A percentile compares a stretch with the other conserved stretches of the same genome.
Conservation (phyloP, 2,888 invertebrate genomes). For the Rhyacophila evoluta region DNA sequence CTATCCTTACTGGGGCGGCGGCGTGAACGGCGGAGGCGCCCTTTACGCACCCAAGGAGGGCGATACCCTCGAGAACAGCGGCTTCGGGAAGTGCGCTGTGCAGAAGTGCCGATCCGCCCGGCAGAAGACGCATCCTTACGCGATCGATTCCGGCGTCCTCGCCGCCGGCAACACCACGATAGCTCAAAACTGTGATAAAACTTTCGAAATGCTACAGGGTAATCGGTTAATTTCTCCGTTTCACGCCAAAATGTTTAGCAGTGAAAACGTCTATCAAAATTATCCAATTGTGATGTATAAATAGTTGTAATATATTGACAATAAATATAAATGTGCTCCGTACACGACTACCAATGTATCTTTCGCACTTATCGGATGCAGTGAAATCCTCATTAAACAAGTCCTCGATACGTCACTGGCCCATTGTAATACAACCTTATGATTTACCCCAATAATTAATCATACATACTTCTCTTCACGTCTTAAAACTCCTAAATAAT, state of each 20-base stretch:
- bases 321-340: constrained; percentile 29
- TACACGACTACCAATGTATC: constrained; percentile 23
- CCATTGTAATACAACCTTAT: not conserved
- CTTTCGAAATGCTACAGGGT: constrained; percentile 54
- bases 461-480: not conserved
- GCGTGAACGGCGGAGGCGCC: constrained; percentile 32
- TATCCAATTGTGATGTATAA: constrained; percentile 54
- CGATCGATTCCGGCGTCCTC: constrained; percentile 29
- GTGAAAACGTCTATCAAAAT: constrained; percentile 52
- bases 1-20: constrained; percentile 34
- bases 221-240: constrained; percentile 54
- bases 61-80: constrained; percentile 53
- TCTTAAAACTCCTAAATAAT: not conserved
- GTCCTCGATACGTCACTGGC: not conserved
- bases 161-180: constrained; percentile 34
- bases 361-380: constrained; percentile 21
- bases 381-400: not conserved
- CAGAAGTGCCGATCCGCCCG: constrained; percentile 53
- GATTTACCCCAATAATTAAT: not conserved
- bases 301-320: constrained; percentile 45
- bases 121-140: constrained; percentile 46
- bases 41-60: constrained; percentile 55
- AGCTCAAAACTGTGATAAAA: constrained; percentile 54
- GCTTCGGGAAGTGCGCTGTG: constrained; percentile 57
- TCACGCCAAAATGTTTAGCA: constrained; percentile 54